These are phyloP conservation scores for Gymnarchus niloticus DNA, from an alignment of 2,113 vertebrate genomes.

Conservation along the genomic window DNA sequence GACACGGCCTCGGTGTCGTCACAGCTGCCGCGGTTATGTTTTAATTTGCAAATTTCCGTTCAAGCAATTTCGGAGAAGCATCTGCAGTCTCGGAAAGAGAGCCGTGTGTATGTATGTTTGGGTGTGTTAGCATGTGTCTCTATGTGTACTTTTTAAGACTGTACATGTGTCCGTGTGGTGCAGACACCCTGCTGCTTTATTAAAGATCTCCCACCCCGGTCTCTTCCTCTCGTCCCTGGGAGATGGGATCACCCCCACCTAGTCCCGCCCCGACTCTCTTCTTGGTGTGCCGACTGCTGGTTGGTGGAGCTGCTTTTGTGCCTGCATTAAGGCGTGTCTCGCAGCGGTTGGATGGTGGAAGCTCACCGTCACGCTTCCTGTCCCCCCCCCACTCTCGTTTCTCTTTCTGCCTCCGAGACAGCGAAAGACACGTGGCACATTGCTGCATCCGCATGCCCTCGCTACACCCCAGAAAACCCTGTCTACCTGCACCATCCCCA, in stretches of 20 bases:
- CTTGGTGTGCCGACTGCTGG: background rate
- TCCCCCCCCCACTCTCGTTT: background rate
- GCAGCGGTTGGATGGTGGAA: conserved; percentile 11
- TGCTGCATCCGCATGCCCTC: background rate
- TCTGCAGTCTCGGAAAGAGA: background rate
- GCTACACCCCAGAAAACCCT: background rate
- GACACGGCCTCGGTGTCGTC: background rate
- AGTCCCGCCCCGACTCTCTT: background rate
- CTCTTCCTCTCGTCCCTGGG: background rate
- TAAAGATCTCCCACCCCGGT: conserved; percentile 38
- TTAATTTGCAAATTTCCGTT: background rate
- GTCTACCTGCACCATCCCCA: background rate
- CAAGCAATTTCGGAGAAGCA: too few relatives aligned
- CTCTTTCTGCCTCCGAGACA: background rate
- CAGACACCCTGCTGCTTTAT: background rate
- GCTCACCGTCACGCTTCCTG: background rate
- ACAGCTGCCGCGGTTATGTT: background rate
- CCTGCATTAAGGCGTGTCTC: background rate
- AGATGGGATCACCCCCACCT: conserved; percentile 11
- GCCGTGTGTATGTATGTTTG: background rate
- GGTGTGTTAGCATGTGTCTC: background rate
- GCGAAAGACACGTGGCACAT: background rate
- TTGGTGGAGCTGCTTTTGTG: background rate
- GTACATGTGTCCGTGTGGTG: background rate
- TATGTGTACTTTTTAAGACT: background rate